These are phyloP conservation scores for Hypsopygia costalis DNA, from an alignment of 2,888 invertebrate genomes.

Conservation along the genomic window DNA sequence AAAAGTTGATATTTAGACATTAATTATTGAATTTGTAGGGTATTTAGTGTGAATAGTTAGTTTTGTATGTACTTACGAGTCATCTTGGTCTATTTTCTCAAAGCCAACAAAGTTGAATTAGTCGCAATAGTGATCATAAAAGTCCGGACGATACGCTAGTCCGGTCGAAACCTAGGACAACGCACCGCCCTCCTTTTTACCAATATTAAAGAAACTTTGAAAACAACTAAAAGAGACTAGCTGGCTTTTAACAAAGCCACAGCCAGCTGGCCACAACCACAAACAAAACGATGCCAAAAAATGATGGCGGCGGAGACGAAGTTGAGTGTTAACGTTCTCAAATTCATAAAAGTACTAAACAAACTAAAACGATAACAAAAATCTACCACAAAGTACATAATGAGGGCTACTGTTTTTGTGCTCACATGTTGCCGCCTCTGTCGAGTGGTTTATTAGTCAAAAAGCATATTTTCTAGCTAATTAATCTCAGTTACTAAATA, in stretches of 20 bases:
- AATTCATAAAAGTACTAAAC: no score
- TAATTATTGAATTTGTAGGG: no score
- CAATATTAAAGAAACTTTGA: constrained; percentile 57
- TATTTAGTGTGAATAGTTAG: constrained; percentile 11
- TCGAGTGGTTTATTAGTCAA: no score
- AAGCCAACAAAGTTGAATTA: constrained; percentile 33
- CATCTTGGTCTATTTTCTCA: constrained; percentile 52
- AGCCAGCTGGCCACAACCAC: constrained; percentile 53
- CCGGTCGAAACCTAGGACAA: constrained; percentile 79
- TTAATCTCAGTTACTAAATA: no score
- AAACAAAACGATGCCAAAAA: constrained; percentile 25
- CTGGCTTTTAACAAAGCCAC: constrained; percentile 34
- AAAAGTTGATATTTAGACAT: neutral
- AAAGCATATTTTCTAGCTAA: no score
- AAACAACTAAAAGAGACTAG: constrained; percentile 59
- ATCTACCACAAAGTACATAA: no score
- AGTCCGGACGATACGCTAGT: constrained; percentile 77
- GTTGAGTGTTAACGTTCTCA: no score
- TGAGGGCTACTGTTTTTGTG: no score
- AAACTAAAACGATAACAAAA: no score
- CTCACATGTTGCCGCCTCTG: no score
- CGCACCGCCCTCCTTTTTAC: constrained; percentile 72
- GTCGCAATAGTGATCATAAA: constrained; percentile 28
- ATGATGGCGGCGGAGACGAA: constrained; percentile 1
- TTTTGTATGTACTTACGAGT: constrained; percentile 61